phyloP scores from a whole-genome alignment of 2,113 vertebrate genomes.

The Nyctibius bracteatus region DNA sequence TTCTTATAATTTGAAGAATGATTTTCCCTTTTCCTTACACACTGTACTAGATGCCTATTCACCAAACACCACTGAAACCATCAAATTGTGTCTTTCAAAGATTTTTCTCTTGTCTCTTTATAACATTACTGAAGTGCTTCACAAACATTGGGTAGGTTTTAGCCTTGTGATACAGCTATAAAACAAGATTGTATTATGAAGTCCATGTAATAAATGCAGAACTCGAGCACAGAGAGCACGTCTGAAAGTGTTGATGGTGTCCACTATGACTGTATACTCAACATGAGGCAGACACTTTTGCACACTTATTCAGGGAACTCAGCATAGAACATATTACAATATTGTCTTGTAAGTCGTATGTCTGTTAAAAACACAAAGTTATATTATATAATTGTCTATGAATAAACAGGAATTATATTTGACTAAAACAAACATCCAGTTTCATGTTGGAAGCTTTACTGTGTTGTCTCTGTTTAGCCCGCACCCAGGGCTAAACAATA shows the following conservation, averaged over 20 bases:
- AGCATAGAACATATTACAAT: background rate
- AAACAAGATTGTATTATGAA: background rate
- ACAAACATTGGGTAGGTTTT: background rate
- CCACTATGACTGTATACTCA: background rate
- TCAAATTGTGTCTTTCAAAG: background rate
- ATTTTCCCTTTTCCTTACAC: background rate
- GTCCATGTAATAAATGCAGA: background rate
- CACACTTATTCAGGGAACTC: background rate
- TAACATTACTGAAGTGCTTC: background rate
- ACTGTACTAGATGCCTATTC: background rate
- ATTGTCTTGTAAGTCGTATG: background rate
- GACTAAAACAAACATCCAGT: background rate
- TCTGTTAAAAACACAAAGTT: background rate
- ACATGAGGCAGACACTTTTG: background rate
- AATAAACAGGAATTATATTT: background rate
- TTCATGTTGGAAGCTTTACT: background rate
- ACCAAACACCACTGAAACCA: background rate
- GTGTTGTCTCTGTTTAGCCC: too few relatives aligned
- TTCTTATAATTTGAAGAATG: background rate
- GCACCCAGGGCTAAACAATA: too few relatives aligned
- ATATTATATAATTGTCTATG: background rate
- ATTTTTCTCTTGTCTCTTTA: background rate
- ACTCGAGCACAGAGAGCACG: background rate
- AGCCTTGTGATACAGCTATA: background rate
- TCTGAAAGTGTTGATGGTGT: background rate